These are phyloP conservation scores for Flexamia atlantica DNA, from an alignment of 2,888 invertebrate genomes.

Conservation along the genomic window DNA sequence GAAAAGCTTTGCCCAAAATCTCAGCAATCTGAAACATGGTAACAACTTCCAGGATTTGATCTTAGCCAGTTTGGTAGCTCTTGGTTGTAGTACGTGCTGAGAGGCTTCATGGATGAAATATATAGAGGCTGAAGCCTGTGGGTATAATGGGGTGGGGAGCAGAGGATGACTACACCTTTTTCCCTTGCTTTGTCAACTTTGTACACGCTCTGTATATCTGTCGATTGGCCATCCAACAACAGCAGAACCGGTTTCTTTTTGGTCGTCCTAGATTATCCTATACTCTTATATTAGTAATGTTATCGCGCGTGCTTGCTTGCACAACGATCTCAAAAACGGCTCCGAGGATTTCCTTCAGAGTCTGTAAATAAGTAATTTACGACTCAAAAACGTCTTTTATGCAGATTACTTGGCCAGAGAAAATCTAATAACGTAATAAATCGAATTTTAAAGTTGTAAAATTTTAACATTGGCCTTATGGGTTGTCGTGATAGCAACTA, in stretches of 20 bases:
- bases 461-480: too few relatives aligned
- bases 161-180: constrained; percentile 69
- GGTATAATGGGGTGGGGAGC: constrained; percentile 66
- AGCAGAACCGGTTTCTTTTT: constrained; percentile 71
- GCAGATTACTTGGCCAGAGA: too few relatives aligned
- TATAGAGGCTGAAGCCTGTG: constrained; percentile 64
- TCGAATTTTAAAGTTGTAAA: too few relatives aligned
- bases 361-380: too few relatives aligned
- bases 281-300: too few relatives aligned
- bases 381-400: too few relatives aligned
- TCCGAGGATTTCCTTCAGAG: too few relatives aligned
- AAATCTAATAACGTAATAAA: too few relatives aligned
- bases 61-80: constrained; percentile 68
- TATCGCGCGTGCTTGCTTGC: too few relatives aligned
- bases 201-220: constrained; percentile 70
- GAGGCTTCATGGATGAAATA: constrained; percentile 69
- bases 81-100: constrained; percentile 69
- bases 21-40: constrained; percentile 69
- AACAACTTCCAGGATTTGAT: constrained; percentile 69
- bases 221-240: constrained; percentile 72
- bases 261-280: constrained; percentile 48
- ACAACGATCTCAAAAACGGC: too few relatives aligned
- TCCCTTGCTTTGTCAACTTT: constrained; percentile 68
- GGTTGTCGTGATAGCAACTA: too few relatives aligned
- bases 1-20: constrained; percentile 64